Evolutionary conservation across 1,140 invertebrate genomes (phyloP).

Genomic region (Ostrea denselamellosa): DNA sequence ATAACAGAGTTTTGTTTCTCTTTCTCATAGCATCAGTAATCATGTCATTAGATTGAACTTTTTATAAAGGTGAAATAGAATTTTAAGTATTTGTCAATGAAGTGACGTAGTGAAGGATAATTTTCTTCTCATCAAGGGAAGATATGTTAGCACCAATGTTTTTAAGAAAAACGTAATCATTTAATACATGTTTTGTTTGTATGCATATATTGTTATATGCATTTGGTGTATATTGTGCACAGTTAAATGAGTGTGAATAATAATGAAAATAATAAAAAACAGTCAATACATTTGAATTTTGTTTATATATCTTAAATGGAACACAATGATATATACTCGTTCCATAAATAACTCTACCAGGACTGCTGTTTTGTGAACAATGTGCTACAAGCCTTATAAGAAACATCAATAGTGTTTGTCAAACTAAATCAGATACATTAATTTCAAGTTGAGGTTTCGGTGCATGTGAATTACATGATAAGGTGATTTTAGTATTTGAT

Average conservation of each 20-base stretch:
- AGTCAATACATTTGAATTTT: neutral
- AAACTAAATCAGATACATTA: too few relatives aligned
- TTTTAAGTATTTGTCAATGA: neutral
- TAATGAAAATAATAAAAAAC: conserved; percentile 39
- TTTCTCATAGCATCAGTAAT: neutral
- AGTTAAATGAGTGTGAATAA: conserved; percentile 60
- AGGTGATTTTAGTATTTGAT: too few relatives aligned
- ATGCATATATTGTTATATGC: conserved; percentile 50
- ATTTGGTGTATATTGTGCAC: conserved; percentile 59
- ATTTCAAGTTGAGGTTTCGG: too few relatives aligned
- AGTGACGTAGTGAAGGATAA: neutral
- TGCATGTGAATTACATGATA: too few relatives aligned
- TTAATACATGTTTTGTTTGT: conserved; percentile 36
- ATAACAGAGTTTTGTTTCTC: neutral
- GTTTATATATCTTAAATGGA: neutral
- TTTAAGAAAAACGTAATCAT: neutral
- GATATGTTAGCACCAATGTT: conserved; percentile 30
- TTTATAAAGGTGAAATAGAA: neutral
- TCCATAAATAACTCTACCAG: too few relatives aligned
- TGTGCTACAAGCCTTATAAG: too few relatives aligned
- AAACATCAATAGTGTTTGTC: too few relatives aligned
- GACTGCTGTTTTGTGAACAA: too few relatives aligned
- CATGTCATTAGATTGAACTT: neutral
- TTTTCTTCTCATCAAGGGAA: neutral
- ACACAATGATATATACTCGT: neutral